Conservation (phyloP, 2,113 vertebrate genomes). For the Diphyllodes magnificus region DNA sequence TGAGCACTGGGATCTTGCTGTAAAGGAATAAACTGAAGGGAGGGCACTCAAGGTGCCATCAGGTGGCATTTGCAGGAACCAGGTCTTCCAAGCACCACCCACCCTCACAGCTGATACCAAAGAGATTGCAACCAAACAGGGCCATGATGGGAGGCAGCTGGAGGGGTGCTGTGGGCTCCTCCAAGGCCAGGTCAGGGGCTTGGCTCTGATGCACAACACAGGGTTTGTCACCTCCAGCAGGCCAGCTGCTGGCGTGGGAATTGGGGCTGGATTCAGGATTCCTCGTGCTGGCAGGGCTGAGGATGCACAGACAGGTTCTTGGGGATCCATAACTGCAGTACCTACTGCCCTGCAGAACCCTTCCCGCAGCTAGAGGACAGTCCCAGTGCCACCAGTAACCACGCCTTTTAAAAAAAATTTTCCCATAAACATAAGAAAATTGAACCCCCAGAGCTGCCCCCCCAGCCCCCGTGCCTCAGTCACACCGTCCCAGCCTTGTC, state of each 20-base stretch:
- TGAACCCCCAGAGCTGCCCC: neutral
- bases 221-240: neutral
- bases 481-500: fast-evolving
- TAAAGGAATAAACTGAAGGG: neutral
- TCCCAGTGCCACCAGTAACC: neutral
- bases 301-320: neutral
- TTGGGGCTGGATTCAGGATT: neutral
- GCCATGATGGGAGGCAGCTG: fast-evolving
- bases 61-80: neutral
- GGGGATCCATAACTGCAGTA: fast-evolving
- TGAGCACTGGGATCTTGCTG: neutral
- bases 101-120: neutral
- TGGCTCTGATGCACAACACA: neutral
- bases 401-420: neutral
- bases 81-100: neutral
- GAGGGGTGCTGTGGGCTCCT: neutral
- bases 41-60: neutral
- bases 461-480: neutral
- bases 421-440: neutral
- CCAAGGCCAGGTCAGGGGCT: fast-evolving
- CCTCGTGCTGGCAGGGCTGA: neutral
- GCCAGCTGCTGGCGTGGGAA: neutral
- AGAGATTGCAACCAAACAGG: neutral
- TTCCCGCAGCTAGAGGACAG: neutral
- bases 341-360: neutral